Evolutionary conservation across 2,888 invertebrate species (phyloP).

Genomic region (Temnothorax rugatulus): DNA sequence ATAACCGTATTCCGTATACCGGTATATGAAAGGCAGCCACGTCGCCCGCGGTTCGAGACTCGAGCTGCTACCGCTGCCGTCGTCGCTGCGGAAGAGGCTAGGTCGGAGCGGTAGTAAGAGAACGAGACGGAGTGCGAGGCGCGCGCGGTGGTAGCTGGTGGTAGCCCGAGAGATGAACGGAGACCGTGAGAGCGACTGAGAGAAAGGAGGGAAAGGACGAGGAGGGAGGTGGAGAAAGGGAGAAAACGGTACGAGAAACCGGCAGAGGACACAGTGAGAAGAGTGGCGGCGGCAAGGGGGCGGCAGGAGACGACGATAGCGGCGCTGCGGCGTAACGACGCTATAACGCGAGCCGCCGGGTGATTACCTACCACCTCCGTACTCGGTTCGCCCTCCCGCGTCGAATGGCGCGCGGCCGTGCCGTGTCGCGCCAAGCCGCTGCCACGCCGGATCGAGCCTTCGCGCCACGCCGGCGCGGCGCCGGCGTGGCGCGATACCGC

Average conservation of each 20-base stretch:
- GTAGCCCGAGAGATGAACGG: conserved; percentile 53
- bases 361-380: conserved; percentile 85
- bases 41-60: conserved; percentile 67
- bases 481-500: conserved; percentile 34
- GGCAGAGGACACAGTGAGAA: conserved; percentile 67
- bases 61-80: conserved; percentile 57
- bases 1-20: conserved; percentile 65
- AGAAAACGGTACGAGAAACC: conserved; percentile 69
- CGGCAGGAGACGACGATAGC: conserved; percentile 78
- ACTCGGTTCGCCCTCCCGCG: conserved; percentile 73
- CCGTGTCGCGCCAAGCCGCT: conserved; percentile 62
- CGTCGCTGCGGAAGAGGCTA: conserved; percentile 62
- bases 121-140: conserved; percentile 39
- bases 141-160: conserved; percentile 34
- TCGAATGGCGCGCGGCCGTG: conserved; percentile 63
- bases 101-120: conserved; percentile 58
- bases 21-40: conserved; percentile 70
- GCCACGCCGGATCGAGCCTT: conserved; percentile 59
- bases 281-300: conserved; percentile 57
- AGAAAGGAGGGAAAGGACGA: conserved; percentile 45
- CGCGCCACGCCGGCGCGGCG: conserved; percentile 65
- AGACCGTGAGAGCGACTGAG: conserved; percentile 60
- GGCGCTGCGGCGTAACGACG: conserved; percentile 85
- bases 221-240: conserved; percentile 57
- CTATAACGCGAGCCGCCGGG: conserved; percentile 86